Conservation (phyloP, 2,797 vertebrate species). For the Tragelaphus eurycerus region DNA sequence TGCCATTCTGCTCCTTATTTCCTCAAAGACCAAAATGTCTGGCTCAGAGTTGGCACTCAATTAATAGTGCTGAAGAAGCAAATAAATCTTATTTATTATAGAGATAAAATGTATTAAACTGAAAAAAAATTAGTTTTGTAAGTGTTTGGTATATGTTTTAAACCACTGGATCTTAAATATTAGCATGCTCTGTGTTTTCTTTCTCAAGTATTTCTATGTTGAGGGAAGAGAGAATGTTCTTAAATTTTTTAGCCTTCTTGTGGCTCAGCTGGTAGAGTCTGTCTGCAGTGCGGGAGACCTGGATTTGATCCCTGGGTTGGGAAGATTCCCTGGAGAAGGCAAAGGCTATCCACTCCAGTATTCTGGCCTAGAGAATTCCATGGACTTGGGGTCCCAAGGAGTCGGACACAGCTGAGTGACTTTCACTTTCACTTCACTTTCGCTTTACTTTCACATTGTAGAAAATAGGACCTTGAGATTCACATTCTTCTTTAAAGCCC, state of each 20-base stretch:
- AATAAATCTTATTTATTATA: neutral
- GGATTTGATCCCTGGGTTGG: neutral
- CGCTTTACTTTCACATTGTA: neutral
- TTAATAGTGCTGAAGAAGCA: neutral
- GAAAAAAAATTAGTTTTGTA: neutral
- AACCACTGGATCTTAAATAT: neutral
- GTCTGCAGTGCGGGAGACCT: neutral
- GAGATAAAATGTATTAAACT: neutral
- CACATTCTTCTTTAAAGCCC: neutral
- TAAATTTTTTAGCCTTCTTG: neutral
- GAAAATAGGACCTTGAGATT: neutral
- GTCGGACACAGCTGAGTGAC: accelerated
- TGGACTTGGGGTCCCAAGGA: neutral
- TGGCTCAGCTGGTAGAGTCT: neutral
- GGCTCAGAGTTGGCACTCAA: neutral
- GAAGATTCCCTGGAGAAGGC: neutral
- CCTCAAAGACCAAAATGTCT: neutral
- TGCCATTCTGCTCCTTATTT: neutral
- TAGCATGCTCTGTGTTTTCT: neutral
- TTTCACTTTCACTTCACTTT: neutral
- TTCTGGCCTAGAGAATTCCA: neutral
- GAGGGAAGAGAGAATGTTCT: neutral
- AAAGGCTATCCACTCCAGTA: neutral
- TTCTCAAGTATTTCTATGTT: neutral
- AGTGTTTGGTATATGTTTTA: neutral